Evolutionary conservation across 2,888 invertebrate species (phyloP).

Genomic region (Tachystola acroxantha): DNA sequence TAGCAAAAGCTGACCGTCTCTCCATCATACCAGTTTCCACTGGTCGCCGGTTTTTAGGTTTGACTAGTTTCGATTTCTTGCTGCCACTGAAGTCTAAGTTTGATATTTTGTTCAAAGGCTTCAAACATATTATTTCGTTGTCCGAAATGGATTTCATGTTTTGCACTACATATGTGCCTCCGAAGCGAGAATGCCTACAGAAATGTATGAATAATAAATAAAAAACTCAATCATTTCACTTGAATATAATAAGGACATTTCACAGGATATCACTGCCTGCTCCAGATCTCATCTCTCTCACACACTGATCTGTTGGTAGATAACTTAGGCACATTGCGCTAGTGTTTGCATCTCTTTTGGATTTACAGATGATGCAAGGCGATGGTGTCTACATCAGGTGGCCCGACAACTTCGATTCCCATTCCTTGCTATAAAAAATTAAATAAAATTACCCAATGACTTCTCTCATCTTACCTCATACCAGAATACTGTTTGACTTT

Average conservation of each 20-base stretch:
- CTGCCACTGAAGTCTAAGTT: constrained; percentile 87
- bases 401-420: no score
- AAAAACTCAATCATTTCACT: no score
- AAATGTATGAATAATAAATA: background rate
- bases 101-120: constrained; percentile 87
- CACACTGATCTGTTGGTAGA: no score
- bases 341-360: no score
- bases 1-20: constrained; percentile 91
- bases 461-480: constrained; percentile 61
- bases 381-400: no score
- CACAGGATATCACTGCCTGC: no score
- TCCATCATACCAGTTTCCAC: constrained; percentile 82
- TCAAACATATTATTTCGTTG: constrained; percentile 92
- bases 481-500: constrained; percentile 67
- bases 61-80: constrained; percentile 72
- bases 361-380: no score
- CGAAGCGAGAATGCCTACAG: constrained; percentile 92
- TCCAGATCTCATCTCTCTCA: no score
- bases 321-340: no score
- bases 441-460: no score
- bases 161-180: constrained; percentile 94
- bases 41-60: constrained; percentile 85
- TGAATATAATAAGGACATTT: no score
- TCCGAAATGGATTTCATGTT: constrained; percentile 96
- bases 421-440: no score